A percentile compares a stretch with the other conserved stretches of the same genome.
These are phyloP conservation scores for Mythimna impura DNA, from an alignment of 2,888 invertebrate genomes.

Conservation along the genomic window DNA sequence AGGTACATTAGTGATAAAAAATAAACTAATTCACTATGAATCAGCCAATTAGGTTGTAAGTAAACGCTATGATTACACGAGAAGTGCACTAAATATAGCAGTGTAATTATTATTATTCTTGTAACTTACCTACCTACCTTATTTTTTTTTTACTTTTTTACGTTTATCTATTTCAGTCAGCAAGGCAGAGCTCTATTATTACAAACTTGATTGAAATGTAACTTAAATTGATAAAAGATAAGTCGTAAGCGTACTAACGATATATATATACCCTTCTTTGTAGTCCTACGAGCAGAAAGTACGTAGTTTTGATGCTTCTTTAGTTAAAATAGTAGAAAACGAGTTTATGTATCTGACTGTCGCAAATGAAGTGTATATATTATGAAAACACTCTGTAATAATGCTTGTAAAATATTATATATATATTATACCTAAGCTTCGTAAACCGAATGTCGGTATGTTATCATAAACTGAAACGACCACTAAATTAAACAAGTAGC, in stretches of 20 bases:
- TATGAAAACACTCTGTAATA: conserved; percentile 19
- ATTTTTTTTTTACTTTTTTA: neutral
- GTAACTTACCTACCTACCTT: neutral
- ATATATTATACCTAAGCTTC: conserved; percentile 2
- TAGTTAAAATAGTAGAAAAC: neutral
- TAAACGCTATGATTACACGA: conserved; percentile 11
- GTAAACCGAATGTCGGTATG: neutral
- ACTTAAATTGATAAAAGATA: neutral
- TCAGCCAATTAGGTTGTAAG: conserved; percentile 22
- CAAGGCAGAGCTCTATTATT: neutral
- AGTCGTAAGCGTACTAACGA: neutral
- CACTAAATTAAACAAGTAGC: neutral
- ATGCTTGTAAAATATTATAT: conserved; percentile 6
- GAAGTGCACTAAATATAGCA: conserved; percentile 12
- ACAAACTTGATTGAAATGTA: conserved; percentile 4
- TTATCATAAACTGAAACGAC: conserved; percentile 2
- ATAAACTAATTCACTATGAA: conserved; percentile 31
- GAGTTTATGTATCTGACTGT: neutral
- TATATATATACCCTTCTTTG: neutral
- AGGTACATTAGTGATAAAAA: conserved; percentile 10
- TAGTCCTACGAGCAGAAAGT: neutral
- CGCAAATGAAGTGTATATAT: conserved; percentile 6
- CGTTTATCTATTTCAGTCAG: neutral
- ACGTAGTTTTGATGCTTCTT: neutral
- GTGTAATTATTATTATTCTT: conserved; percentile 2